phyloP scores from a whole-genome alignment of 2,113 vertebrate genomes.

The Malurus alboscapulatus region DNA sequence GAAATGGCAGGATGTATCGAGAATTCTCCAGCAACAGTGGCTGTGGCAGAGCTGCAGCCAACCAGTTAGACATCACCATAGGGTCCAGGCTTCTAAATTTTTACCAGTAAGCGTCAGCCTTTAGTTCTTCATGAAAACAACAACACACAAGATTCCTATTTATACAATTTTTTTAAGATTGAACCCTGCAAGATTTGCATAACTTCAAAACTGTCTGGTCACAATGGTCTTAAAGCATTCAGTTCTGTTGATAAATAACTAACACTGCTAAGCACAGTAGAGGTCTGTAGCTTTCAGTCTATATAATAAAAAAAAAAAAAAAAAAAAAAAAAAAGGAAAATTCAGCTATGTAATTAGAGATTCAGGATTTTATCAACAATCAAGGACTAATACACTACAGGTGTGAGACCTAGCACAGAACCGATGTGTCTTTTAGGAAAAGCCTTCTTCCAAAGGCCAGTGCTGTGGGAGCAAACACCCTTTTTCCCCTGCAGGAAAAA shows the following conservation, averaged over 20 bases:
- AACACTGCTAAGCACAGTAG: not conserved
- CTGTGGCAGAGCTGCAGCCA: not conserved
- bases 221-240: not conserved
- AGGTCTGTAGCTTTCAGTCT: not conserved
- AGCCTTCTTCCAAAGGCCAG: not conserved
- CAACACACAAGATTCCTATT: not conserved
- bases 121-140: not conserved
- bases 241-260: not conserved
- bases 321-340: not conserved
- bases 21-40: not conserved
- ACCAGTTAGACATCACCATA: not conserved
- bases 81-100: not conserved
- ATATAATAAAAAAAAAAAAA: not conserved
- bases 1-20: not conserved
- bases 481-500: not conserved
- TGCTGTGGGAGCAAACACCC: rapidly evolving
- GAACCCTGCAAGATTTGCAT: not conserved
- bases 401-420: not conserved
- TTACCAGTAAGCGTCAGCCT: not conserved
- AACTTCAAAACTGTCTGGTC: not conserved
- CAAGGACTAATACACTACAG: not conserved
- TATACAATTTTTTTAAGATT: not conserved
- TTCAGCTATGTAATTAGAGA: not conserved
- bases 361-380: not conserved
- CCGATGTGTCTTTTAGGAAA: not conserved